Percentiles rank a stretch among this genome's conserved stretches.
phyloP scores from a whole-genome alignment of 2,888 invertebrate species.

The Drosophila leonis region DNA sequence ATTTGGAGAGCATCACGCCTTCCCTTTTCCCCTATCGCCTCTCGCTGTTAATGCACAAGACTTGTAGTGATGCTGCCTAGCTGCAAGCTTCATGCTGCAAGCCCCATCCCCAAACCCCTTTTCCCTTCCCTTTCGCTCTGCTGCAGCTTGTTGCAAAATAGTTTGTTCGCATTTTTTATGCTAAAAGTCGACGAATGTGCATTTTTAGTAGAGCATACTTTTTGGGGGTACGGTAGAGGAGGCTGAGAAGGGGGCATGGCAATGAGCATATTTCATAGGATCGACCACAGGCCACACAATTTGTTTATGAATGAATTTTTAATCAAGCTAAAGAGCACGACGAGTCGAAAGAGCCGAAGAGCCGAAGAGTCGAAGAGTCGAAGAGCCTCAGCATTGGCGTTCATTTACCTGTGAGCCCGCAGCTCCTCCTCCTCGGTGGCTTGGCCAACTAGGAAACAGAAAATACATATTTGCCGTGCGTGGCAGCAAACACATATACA shows the following conservation, averaged over 20 bases:
- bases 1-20: constrained; percentile 27
- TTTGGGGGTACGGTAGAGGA: constrained; percentile 10
- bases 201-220: constrained; percentile 55
- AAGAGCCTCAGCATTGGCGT: constrained; percentile 1
- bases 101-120: background rate
- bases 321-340: constrained; percentile 45
- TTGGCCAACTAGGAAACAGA: constrained; percentile 61
- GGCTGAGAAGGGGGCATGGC: too few species aligned
- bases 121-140: background rate
- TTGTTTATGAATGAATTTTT: constrained; percentile 67
- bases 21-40: too few species aligned
- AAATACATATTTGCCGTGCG: constrained; percentile 70
- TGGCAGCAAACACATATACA: constrained; percentile 18
- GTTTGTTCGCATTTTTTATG: constrained; percentile 60
- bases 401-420: background rate
- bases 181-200: constrained; percentile 51
- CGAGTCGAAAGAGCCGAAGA: background rate
- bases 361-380: background rate
- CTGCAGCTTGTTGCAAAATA: constrained; percentile 46
- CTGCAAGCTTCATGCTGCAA: background rate
- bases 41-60: constrained; percentile 41
- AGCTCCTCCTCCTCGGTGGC: too few species aligned
- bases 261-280: constrained; percentile 9
- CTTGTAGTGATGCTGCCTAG: constrained; percentile 15
- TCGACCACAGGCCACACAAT: constrained; percentile 27